Conservation (phyloP, 2,888 invertebrate species). For the Drosophila austrosaltans region DNA sequence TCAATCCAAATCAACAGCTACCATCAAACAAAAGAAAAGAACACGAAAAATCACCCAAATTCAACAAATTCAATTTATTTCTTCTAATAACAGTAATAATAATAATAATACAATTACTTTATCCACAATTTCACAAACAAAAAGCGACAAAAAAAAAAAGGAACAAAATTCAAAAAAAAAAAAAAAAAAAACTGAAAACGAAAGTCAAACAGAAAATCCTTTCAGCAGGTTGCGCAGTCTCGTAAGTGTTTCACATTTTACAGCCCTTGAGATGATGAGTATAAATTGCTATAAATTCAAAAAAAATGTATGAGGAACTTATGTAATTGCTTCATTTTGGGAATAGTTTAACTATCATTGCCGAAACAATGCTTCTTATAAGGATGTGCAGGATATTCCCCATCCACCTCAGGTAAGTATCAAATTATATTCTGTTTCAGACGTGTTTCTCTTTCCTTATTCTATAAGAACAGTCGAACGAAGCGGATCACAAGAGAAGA, state of each 20-base stretch:
- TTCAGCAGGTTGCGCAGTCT: slow-evolving; percentile 33
- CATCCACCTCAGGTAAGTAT: slow-evolving; percentile 4
- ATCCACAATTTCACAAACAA: neutral
- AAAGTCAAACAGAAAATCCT: slow-evolving; percentile 43
- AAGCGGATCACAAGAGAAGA: neutral
- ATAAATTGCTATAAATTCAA: slow-evolving; percentile 11
- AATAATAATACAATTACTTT: neutral
- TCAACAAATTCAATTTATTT: neutral
- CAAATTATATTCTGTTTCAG: slow-evolving; percentile 4
- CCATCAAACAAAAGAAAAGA: slow-evolving; percentile 22
- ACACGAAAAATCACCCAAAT: slow-evolving; percentile 42
- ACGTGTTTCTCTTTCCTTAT: neutral
- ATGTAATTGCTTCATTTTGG: slow-evolving; percentile 12
- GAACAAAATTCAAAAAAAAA: neutral
- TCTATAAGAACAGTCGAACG: slow-evolving; percentile 3
- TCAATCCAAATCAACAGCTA: slow-evolving; percentile 44
- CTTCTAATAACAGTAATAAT: neutral
- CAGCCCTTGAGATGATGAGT: slow-evolving; percentile 42
- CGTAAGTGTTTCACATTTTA: slow-evolving; percentile 70
- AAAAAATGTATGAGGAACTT: slow-evolving; percentile 2
- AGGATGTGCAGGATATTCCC: neutral
- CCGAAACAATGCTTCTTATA: neutral
- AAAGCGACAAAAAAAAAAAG: neutral
- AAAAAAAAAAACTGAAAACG: slow-evolving; percentile 27
- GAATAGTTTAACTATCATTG: slow-evolving; percentile 1